These are phyloP conservation scores for Brachionus calyciflorus DNA, from an alignment of 1,140 invertebrate genomes.

Conservation along the genomic window DNA sequence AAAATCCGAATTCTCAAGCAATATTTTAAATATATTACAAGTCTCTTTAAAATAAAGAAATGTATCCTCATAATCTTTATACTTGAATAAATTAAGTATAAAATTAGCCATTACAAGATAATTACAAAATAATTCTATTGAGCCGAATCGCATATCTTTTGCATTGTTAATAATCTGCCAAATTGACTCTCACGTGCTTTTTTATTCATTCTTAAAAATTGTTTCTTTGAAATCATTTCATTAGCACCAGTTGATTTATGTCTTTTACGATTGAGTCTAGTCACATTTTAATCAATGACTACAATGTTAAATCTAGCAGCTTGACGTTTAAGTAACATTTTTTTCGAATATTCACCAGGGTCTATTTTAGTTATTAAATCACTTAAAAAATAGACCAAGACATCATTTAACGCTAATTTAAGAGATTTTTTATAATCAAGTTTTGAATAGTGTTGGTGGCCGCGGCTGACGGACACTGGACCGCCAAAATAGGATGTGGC, in stretches of 20 bases:
- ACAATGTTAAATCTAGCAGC: not conserved
- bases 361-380: conserved; percentile 27
- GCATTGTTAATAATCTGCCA: not conserved
- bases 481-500: too few species aligned
- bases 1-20: not conserved
- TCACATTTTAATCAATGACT: not conserved
- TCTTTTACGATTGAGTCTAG: conserved; percentile 14
- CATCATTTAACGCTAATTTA: not conserved
- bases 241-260: conserved; percentile 27
- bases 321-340: not conserved
- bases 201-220: conserved; percentile 31
- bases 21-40: not conserved
- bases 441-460: not conserved
- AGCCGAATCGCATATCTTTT: not conserved
- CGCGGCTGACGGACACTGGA: not conserved
- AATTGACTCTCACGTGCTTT: not conserved
- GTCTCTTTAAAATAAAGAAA: conserved; percentile 19
- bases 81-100: not conserved
- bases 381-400: conserved; percentile 5
- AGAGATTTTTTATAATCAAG: not conserved
- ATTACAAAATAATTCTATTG: conserved; percentile 9
- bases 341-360: not conserved
- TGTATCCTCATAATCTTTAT: conserved; percentile 5
- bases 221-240: not conserved
- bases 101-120: conserved; percentile 16